Base-by-base conservation (phyloP, 2,888 invertebrate genomes). In the Chesias legatella region DNA sequence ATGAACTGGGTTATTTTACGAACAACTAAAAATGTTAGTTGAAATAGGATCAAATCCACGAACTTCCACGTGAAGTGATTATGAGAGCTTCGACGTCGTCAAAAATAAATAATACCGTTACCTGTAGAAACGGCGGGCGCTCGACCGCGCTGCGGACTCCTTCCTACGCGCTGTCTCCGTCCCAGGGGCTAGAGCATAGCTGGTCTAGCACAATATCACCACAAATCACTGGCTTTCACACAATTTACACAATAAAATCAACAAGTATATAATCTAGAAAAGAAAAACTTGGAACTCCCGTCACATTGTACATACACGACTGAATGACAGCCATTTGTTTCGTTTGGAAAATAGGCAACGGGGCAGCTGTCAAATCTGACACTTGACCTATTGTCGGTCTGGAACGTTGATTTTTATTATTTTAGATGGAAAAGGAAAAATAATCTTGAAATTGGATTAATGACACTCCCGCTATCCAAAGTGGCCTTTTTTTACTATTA, bases 71-170 rank as follows among this genome's bases (percentile, higher is more conserved):
- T 62, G 56, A 57, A 53, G 55, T 58, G 47, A 63, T 58, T 58
- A 60, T 41, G 52, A 63, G 65, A 66, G 58, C 66, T 73, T 72
- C 75, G 68, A 84, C 83, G 84, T 84, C 71, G 79, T 77, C 83
- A 80, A 76, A 79, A 78, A 76, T 73, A 79, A 75, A 81, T 66
- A 68, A 62, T 86, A 83, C 86, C 86, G 86, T 86, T 86, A 86
- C 85, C 86, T 86, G 76, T 68, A 65, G 63, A 67, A 67, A 72
- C 58, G 62, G 70, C 62, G 67, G 62, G 55, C 63, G 61, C 58
- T 56, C 54, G 62, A 60, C 51, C 58, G 63, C 51, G 62, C 58
- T 55, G 62, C 58, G 58, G 57, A 57, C 58, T 63, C 59, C 60
- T 56, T 63, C 59, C 60, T 56, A 50, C 56, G 51, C 57, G 57